These are phyloP conservation scores for Euura saliciscinereae DNA, from an alignment of 1,140 invertebrate species.

Conservation along the genomic window DNA sequence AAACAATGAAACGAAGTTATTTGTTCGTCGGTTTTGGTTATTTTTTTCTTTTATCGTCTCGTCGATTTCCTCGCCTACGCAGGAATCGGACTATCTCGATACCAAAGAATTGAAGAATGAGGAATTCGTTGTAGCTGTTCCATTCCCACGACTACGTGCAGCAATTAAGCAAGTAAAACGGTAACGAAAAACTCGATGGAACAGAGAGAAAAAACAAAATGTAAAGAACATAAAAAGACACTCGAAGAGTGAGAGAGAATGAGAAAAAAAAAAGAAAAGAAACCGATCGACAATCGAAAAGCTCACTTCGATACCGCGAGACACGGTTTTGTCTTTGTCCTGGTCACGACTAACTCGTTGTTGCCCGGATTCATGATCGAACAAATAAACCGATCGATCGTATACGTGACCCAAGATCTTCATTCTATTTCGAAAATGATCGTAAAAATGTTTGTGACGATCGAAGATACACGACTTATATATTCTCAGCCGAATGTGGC, in stretches of 20 bases:
- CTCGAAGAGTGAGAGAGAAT: background rate
- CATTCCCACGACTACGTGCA: constrained; percentile 2
- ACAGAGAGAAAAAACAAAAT: background rate
- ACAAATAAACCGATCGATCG: too few species aligned
- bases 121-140: background rate
- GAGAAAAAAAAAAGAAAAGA: background rate
- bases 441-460: too few species aligned
- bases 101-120: too few species aligned
- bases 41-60: constrained; percentile 21
- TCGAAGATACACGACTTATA: too few species aligned
- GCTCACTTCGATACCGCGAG: background rate
- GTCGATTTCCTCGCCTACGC: too few species aligned
- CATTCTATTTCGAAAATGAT: too few species aligned
- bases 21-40: background rate
- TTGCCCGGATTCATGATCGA: too few species aligned
- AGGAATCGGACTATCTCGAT: too few species aligned
- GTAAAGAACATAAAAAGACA: background rate
- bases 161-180: constrained; percentile 4
- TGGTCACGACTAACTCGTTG: too few species aligned
- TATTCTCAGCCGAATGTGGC: background rate
- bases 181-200: background rate
- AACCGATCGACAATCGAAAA: background rate
- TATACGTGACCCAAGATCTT: too few species aligned
- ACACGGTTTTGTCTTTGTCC: background rate
- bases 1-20: too few species aligned